Evolutionary conservation across 2,888 invertebrate genomes (phyloP).

Genomic region (Eupithecia subfuscata): DNA sequence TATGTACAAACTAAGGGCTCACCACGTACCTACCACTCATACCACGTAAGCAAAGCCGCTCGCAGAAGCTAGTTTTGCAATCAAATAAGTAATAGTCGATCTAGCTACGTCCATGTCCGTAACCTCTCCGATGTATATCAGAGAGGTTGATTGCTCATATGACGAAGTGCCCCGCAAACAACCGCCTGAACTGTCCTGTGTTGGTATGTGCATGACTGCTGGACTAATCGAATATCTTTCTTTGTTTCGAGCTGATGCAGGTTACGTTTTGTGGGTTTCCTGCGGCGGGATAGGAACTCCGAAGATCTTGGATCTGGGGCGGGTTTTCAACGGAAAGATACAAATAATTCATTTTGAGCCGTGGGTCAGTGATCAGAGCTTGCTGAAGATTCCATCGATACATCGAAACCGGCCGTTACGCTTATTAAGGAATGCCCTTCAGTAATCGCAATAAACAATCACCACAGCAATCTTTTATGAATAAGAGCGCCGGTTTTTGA

Average conservation of each 20-base stretch:
- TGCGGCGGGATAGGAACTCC: background rate
- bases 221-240: background rate
- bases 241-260: background rate
- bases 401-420: too few species aligned
- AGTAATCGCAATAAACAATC: too few species aligned
- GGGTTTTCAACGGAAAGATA: background rate
- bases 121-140: too few species aligned
- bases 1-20: too few species aligned
- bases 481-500: too few species aligned
- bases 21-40: too few species aligned
- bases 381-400: too few species aligned
- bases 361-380: background rate
- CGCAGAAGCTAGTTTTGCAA: too few species aligned
- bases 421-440: too few species aligned
- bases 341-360: background rate
- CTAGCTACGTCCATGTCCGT: background rate
- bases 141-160: background rate
- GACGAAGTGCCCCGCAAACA: background rate
- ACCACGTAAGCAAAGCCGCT: too few species aligned
- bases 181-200: background rate
- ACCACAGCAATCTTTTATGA: too few species aligned
- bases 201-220: background rate
- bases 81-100: too few species aligned
- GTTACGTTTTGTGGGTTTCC: background rate
- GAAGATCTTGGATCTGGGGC: background rate